Conservation (phyloP, 2,113 vertebrate genomes). For the Coracopsis vasa region DNA sequence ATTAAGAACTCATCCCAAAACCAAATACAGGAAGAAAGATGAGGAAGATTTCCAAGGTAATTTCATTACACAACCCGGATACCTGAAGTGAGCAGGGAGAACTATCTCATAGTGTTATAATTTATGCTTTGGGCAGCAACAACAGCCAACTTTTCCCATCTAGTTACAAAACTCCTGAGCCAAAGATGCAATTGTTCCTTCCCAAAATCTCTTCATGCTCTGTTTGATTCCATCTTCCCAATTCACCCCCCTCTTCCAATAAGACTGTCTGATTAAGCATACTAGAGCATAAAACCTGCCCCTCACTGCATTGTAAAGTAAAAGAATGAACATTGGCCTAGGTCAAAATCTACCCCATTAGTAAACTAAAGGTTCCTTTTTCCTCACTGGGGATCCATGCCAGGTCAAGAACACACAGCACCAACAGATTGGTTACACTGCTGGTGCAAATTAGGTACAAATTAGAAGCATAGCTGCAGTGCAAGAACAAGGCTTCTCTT, state of each 20-base stretch:
- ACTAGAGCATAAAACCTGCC: background rate
- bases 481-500: background rate
- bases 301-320: background rate
- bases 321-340: background rate
- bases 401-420: background rate
- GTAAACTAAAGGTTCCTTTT: background rate
- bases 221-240: background rate
- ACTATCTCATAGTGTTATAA: background rate
- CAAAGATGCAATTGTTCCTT: background rate
- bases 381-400: background rate
- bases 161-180: background rate
- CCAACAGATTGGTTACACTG: background rate
- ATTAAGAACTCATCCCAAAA: slow-evolving; percentile 6
- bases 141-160: background rate
- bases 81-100: background rate
- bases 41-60: background rate
- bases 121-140: background rate
- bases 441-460: slow-evolving; percentile 46
- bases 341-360: background rate
- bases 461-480: background rate
- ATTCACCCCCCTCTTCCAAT: background rate
- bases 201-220: background rate
- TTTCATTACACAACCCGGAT: background rate
- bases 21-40: background rate
- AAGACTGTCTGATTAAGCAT: background rate